phyloP scores from a whole-genome alignment of 1,140 invertebrate species.

The Habropoda laboriosa region DNA sequence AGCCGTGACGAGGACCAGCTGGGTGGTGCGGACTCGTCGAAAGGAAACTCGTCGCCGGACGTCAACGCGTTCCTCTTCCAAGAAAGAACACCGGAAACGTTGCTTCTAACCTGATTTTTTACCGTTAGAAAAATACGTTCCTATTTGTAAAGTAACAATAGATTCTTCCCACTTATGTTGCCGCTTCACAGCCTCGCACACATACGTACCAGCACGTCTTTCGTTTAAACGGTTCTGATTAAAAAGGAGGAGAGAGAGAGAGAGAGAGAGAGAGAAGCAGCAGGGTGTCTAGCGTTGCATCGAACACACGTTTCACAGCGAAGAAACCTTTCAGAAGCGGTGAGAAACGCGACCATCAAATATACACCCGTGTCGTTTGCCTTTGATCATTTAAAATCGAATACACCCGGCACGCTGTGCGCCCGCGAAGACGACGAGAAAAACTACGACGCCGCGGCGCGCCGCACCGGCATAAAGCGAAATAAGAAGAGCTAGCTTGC shows the following conservation, averaged over 20 bases:
- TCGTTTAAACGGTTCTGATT: neutral
- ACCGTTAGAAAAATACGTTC: constrained; percentile 23
- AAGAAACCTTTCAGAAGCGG: neutral
- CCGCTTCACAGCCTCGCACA: neutral
- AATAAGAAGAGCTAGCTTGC: constrained; percentile 22
- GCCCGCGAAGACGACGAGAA: neutral
- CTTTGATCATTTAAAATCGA: constrained; percentile 32
- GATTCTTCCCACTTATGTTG: neutral
- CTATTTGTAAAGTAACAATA: constrained; percentile 30
- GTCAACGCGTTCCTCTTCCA: constrained; percentile 44
- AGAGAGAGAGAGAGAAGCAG: neutral
- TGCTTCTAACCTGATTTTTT: neutral
- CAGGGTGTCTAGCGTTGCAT: neutral
- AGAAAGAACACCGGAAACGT: constrained; percentile 10
- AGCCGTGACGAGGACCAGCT: constrained; percentile 54
- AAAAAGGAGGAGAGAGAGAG: neutral
- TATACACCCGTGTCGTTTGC: constrained; percentile 5
- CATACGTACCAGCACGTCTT: neutral
- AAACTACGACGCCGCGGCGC: neutral
- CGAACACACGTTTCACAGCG: neutral
- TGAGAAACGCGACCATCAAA: neutral
- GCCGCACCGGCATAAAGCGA: constrained; percentile 27
- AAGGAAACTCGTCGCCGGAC: constrained; percentile 36
- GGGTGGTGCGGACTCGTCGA: constrained; percentile 42
- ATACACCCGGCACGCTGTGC: neutral